Evolutionary conservation across 2,113 vertebrate genomes (phyloP).

Genomic region (Eira barbara): DNA sequence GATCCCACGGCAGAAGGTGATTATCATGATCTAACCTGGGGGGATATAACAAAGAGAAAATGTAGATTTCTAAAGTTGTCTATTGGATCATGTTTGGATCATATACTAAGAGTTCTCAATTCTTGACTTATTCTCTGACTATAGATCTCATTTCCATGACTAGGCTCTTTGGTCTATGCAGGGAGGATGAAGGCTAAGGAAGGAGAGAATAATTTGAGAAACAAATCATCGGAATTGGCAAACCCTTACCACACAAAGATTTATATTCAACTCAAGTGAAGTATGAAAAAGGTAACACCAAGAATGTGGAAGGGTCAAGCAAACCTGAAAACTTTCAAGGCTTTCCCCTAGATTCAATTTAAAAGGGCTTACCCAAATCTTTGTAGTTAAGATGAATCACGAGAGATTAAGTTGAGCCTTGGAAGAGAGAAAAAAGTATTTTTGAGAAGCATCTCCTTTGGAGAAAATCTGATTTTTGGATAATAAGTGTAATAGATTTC

Average conservation of each 20-base stretch:
- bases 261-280: background rate
- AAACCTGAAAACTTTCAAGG: background rate
- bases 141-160: background rate
- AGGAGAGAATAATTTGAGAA: background rate
- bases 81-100: background rate
- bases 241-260: background rate
- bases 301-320: background rate
- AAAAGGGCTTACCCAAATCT: background rate
- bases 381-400: conserved; percentile 5
- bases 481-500: background rate
- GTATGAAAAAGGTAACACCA: background rate
- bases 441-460: background rate
- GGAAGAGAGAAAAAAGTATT: background rate
- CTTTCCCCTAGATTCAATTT: background rate
- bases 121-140: background rate
- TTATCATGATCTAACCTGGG: background rate
- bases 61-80: background rate
- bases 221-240: background rate
- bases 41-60: background rate
- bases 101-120: background rate
- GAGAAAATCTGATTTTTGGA: background rate
- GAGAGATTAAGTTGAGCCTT: background rate
- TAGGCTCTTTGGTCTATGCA: background rate
- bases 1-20: background rate
- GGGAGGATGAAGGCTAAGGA: background rate